A percentile compares a stretch with the other conserved stretches of the same genome.
phyloP scores from a whole-genome alignment of 1,140 invertebrate genomes.

The Drosophila novamexicana region DNA sequence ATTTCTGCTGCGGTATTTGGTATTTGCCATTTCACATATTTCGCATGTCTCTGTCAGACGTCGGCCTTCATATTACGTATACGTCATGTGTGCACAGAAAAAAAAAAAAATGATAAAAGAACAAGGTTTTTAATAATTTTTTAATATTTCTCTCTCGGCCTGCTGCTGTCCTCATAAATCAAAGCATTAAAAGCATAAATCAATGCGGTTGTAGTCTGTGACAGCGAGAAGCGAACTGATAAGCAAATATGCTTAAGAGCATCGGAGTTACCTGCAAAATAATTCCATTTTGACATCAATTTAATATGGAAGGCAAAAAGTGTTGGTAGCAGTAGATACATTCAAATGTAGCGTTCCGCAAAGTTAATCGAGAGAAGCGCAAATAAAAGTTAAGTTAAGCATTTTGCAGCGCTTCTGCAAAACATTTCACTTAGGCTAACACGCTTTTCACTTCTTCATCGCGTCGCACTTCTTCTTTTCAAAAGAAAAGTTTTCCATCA shows the following conservation, averaged over 20 bases:
- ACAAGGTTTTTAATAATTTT: background rate
- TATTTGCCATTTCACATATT: background rate
- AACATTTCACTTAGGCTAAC: too few species aligned
- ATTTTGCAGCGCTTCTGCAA: too few species aligned
- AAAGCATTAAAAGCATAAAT: background rate
- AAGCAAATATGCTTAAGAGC: background rate
- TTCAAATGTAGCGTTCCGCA: background rate
- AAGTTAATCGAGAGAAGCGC: background rate
- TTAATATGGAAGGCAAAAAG: background rate
- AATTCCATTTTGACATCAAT: background rate
- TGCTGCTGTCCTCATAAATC: background rate
- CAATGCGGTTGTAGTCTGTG: background rate
- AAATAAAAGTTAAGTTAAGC: background rate
- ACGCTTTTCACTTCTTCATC: too few species aligned
- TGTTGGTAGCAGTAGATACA: background rate
- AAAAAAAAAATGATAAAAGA: background rate
- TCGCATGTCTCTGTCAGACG: background rate
- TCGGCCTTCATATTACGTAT: conserved; percentile 4
- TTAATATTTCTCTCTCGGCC: background rate
- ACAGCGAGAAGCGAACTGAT: background rate
- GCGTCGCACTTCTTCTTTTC: too few species aligned
- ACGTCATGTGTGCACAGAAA: background rate
- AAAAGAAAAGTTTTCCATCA: too few species aligned
- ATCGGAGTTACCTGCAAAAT: too few species aligned
- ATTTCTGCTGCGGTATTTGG: background rate